Base-by-base conservation (phyloP, 2,888 invertebrate species). In the Epinotia demarniana region DNA sequence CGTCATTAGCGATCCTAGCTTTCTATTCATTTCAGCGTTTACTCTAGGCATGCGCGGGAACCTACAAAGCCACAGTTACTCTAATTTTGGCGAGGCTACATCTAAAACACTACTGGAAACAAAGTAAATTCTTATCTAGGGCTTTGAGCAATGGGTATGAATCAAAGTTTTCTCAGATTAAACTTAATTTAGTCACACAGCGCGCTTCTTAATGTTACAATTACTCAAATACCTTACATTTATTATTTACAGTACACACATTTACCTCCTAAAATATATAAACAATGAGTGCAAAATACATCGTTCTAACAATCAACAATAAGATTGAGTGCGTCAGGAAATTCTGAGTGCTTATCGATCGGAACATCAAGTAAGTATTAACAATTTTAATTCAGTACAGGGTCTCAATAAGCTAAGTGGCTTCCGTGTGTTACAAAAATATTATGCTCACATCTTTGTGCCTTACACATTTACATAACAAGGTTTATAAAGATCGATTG, bases 391-490 rank as follows among this genome's bases (percentile, higher is more conserved):
- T 66, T 77, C 82, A 81, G 78, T 81, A 80, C 81, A 81, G 68
- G 75, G 72, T 75, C 49, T 72, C 69, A 69, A 72, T 72, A 77
- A 66, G 83, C 80, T 83, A 79, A 81, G 83, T 83, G 81, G 81
- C 80, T 82, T 81, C 81, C 82, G 83, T 86, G 86, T 87, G 85
- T 90, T 94, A 93, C 86, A 93, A 94, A 94, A 93, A 94, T 94
- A 93, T 90, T 70, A 87, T 83, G 89, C 86, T 87, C 87, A 87
- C 91, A 90, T 92, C 91, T 92, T 92, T 91, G 85, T 86, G 84
- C 88, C 92, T 93, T 93, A 94, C 82, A 89, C 82, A 92, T 86
- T 86, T 92, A 93, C 79, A 85, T 90, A 93, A 92, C 91, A 91
- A 81, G 83, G 89, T 89, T 93, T 93, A 94, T 92, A 93, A 93